Base-by-base conservation (phyloP, 2,797 vertebrate genomes). In the Synanceia verrucosa region DNA sequence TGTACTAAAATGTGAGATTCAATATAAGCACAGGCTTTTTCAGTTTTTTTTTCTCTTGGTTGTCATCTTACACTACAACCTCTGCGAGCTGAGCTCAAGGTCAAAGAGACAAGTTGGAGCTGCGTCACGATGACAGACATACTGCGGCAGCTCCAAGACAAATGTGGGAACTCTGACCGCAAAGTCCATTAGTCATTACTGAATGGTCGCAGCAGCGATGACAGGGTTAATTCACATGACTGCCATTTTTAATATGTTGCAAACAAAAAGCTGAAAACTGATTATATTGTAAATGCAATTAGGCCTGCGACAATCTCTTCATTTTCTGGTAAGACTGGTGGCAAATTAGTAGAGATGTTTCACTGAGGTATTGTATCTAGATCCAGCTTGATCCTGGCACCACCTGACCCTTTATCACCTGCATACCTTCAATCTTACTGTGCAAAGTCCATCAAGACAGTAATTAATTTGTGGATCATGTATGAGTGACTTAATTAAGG, bases 401-500 rank as follows among this genome's bases (percentile, higher is more conserved):
- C 51, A 66, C 29, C 64, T 79, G 73, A 81, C 63, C 73, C 39
- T 66, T 70, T 80, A 73, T 71, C 55, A 75, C n/a, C 58, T 31
- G 13, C 61, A 80, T 19, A 73, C n/a, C 59, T 73, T 61, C 65
- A 76, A 84, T 88, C 81, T 80, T 78, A 85, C 77, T 74, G 78
- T 51, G 43, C 55, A 51, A 73, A 82, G 84, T 87, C 86, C 76
- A 86, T 87, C 79, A 86, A 78, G 79, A 46, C 65, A 70, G 47
- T 74, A 78, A 90, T 90, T 86, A 69, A 88, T 90, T 85, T 83
- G 63, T 56, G 36, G 60, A 82, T 74, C 67, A 84, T 24, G 51
- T 58, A 47, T 66, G 65, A 84, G 67, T 75, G 66, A 81, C 70
- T 85, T 78, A 71, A 82, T 72, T 76, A 79, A 28, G 4, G 64